Conservation (phyloP, 2,888 invertebrate species). For the Heliconius aoede region DNA sequence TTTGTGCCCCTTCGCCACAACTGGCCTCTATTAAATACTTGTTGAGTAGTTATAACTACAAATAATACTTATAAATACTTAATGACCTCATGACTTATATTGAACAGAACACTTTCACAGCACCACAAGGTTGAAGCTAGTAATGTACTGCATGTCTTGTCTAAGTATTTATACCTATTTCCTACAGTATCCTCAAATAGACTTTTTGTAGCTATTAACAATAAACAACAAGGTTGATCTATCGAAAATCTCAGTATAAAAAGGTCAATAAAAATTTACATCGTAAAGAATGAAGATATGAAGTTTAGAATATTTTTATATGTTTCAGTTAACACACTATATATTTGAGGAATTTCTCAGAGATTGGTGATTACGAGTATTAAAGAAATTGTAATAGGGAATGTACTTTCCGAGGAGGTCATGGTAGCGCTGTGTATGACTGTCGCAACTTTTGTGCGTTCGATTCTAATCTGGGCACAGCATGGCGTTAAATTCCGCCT, state of each 20-base stretch:
- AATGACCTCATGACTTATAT: constrained; percentile 26
- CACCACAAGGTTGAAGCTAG: constrained; percentile 12
- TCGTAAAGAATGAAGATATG: not conserved
- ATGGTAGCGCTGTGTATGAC: no score
- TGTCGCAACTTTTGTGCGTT: no score
- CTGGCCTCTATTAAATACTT: no score
- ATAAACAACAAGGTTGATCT: not conserved
- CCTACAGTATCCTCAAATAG: not conserved
- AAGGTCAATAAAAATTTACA: constrained; percentile 1
- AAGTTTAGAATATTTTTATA: not conserved
- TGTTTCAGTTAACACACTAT: not conserved
- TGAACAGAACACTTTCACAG: constrained; percentile 30
- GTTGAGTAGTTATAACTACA: not conserved
- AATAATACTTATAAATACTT: not conserved
- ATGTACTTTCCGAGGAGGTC: not conserved
- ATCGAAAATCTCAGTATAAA: not conserved
- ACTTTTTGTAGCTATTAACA: not conserved
- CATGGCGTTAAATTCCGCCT: no score
- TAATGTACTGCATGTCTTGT: not conserved
- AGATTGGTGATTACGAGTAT: no score
- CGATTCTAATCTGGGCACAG: no score
- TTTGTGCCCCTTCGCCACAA: no score
- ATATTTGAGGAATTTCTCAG: no score
- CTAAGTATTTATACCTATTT: constrained; percentile 3
- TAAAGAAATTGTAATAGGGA: not conserved